Evolutionary conservation across 1,140 invertebrate species (phyloP).

Genomic region (Diorhabda elongata): DNA sequence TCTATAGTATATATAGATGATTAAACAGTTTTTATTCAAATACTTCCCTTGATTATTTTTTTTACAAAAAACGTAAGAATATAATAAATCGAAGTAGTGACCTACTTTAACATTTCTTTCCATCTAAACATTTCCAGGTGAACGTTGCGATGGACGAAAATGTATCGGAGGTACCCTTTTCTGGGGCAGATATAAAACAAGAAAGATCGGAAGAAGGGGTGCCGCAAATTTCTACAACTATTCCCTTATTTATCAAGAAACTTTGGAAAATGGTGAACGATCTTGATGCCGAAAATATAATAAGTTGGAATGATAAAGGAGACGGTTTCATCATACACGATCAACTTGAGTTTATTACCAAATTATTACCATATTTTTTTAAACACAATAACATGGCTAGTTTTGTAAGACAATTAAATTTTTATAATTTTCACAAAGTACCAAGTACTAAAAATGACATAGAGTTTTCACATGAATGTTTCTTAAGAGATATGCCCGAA

Average conservation of each 20-base stretch:
- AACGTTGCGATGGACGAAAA: too few relatives aligned
- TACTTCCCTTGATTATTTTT: too few relatives aligned
- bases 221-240: slow-evolving; percentile 4
- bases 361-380: slow-evolving; percentile 33
- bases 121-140: too few relatives aligned
- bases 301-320: slow-evolving; percentile 30
- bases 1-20: too few relatives aligned
- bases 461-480: slow-evolving; percentile 30
- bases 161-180: too few relatives aligned
- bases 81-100: too few relatives aligned
- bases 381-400: slow-evolving; percentile 36
- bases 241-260: slow-evolving; percentile 32
- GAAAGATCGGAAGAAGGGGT: not conserved
- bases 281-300: slow-evolving; percentile 24
- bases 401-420: slow-evolving; percentile 35
- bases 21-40: too few relatives aligned
- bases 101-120: too few relatives aligned
- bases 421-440: slow-evolving; percentile 36
- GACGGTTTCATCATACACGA: slow-evolving; percentile 34
- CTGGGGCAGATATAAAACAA: too few relatives aligned
- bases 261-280: slow-evolving; percentile 36
- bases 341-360: slow-evolving; percentile 27
- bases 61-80: too few relatives aligned
- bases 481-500: slow-evolving; percentile 29
- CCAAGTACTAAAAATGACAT: slow-evolving; percentile 20